Conservation (phyloP, 2,113 vertebrate species). For the Suncus etruscus region DNA sequence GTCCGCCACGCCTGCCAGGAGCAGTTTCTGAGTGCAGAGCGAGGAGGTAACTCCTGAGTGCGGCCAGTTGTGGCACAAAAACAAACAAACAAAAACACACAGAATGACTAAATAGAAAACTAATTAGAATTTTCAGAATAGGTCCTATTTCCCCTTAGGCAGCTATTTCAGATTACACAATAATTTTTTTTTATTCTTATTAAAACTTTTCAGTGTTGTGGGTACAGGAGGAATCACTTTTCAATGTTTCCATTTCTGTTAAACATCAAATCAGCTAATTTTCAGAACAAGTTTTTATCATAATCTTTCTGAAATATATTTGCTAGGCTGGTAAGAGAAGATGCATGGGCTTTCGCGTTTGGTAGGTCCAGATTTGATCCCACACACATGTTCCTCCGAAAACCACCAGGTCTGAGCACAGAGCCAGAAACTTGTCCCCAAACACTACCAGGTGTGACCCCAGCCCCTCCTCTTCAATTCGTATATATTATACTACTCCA, state of each 20-base stretch:
- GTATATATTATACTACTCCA: too few species aligned
- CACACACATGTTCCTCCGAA: too few species aligned
- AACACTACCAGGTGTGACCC: too few species aligned
- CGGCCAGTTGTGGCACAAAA: too few species aligned
- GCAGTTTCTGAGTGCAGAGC: too few species aligned
- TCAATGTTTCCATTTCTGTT: background rate
- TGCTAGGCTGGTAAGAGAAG: background rate
- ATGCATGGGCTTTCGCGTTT: too few species aligned
- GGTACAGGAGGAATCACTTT: background rate
- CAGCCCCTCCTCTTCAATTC: too few species aligned
- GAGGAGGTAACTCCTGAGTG: too few species aligned
- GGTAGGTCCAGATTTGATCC: too few species aligned
- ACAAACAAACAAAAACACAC: background rate
- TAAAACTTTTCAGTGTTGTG: background rate
- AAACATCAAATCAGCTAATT: conserved; percentile 43
- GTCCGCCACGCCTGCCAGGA: too few species aligned
- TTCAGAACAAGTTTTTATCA: background rate
- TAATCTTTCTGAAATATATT: background rate
- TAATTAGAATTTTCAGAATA: conserved; percentile 22
- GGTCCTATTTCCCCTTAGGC: background rate
- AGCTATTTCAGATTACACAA: background rate
- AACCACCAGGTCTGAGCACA: background rate
- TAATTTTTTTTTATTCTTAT: background rate
- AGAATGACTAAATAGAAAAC: conserved; percentile 50
- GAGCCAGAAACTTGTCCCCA: too few species aligned